Base-by-base conservation (phyloP, 2,113 vertebrate species). In the Proterorhinus semilunaris region DNA sequence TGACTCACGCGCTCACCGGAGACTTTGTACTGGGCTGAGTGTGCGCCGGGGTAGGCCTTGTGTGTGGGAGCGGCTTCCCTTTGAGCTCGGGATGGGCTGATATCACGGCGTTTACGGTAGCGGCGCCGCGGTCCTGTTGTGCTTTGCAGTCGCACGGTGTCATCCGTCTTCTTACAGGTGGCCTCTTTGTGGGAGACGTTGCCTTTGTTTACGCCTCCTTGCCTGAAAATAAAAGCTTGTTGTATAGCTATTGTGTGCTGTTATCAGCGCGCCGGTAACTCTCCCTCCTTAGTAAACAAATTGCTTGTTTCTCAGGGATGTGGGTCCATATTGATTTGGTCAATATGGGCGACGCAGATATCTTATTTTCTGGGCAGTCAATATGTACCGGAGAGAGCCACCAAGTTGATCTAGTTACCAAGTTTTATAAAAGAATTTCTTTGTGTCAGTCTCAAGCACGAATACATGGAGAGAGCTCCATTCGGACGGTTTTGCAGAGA, bases 251-350 rank as follows among this genome's bases (percentile, higher is more conserved):
- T 87, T 78, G 43, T 82, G 65, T 43, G 17, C 66, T 36, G 61
- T 46, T 66, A 87, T 89, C 85, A 79, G 67, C 42, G 42, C 69
- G 68, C 49, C 49, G 3, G 52, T 49, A 44, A 36, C 27, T 85
- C 82, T 86, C 86, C 46, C 45, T 85, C 82, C 83, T 86, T 78
- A 66, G 69, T 77, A 88, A 88, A 88, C 76, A 86, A 85, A 81
- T 76, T 85, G 75, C 65, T 75, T 75, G 80, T 75, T 79, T 63
- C 75, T 72, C 78, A 76, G 1, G 15, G 64, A 78, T 81, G 81
- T 75, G 74, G 86, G 86, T 83, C 79, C 79, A n/a, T 86, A 88
- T 87, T 78, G 87, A 90, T 90, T 87, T 71, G 84, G 84, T 85
- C 83, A 79, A 82, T 84, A 83, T 80, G 84, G 80, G 86, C 87